Evolutionary conservation across 2,797 vertebrate genomes (phyloP), one percentile per base, ranked within the genome.

Genomic region (Thamnophis elegans): DNA sequence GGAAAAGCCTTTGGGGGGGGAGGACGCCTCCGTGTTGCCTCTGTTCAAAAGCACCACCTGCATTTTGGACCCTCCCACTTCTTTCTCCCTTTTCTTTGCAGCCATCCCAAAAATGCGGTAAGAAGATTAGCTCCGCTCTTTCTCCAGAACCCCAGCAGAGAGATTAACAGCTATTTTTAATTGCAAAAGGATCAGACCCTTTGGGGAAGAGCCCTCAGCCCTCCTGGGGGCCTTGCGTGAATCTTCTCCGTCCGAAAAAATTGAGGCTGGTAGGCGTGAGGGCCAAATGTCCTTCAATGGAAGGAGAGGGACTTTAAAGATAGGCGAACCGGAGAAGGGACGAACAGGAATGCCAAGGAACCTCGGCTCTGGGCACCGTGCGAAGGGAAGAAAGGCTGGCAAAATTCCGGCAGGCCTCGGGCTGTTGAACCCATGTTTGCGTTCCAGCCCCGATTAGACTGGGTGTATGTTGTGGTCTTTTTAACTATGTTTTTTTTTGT

Each of bases 341-440:
- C 92, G 85, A 90, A 92, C 92, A 93, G 92, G 94, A 94, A 93
- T 93, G 96, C 94, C 82, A 95, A 59, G 65, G 68, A 93, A 96
- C 89, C 54, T 60, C 5, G 14, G 1, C 3, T 78, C 68, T 20
- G 18, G 0, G 18, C 32, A 68, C n/a, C 11, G 9, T 11, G 36
- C 4, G 1, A 42, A 78, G 68, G 73, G 9, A 25, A 22, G 36
- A 12, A 36, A 4, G 10, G 4, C 36, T 25, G 12, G 73, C 36
- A 47, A 47, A 47, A 22, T 47, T n/a, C n/a, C n/a, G n/a, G n/a
- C n/a, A n/a, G n/a, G n/a, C n/a, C n/a, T n/a, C n/a, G n/a, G n/a
- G n/a, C n/a, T n/a, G n/a, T n/a, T n/a, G n/a, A n/a, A n/a, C n/a
- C n/a, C n/a, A n/a, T n/a, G n/a, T n/a, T n/a, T n/a, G n/a, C n/a